phyloP scores from a whole-genome alignment of 2,888 invertebrate species.

The Leptinotarsa juncta region DNA sequence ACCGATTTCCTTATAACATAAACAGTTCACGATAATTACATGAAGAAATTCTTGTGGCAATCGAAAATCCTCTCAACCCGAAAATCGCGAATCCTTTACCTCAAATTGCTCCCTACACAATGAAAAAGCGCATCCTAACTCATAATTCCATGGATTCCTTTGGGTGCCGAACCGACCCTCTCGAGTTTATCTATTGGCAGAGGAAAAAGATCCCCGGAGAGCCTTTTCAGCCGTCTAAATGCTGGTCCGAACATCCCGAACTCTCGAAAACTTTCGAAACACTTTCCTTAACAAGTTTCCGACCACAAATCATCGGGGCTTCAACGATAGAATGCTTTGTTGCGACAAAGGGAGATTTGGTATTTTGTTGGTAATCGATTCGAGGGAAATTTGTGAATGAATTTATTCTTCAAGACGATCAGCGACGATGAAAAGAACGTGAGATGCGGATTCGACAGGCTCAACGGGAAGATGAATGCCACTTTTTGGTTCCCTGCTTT shows the following conservation, averaged over 20 bases:
- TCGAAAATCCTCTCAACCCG: conserved; percentile 12
- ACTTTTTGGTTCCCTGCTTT: too few relatives aligned
- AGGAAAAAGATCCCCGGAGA: conserved; percentile 30
- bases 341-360: conserved; percentile 23
- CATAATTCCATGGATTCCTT: conserved; percentile 18
- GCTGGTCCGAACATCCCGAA: conserved; percentile 22
- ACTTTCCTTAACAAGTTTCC: conserved; percentile 39
- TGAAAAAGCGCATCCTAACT: conserved; percentile 15
- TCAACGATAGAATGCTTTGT: conserved; percentile 32
- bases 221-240: conserved; percentile 31
- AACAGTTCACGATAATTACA: conserved; percentile 11
- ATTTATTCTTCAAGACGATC: background rate
- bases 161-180: conserved; percentile 20
- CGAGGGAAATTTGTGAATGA: background rate
- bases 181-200: conserved; percentile 27
- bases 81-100: conserved; percentile 15
- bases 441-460: too few relatives aligned
- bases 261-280: conserved; percentile 36
- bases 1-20: background rate
- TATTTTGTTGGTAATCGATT: conserved; percentile 11
- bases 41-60: background rate
- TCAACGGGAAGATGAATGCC: too few relatives aligned
- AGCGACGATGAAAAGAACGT: too few relatives aligned
- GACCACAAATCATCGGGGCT: conserved; percentile 40
- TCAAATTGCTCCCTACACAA: conserved; percentile 14